Evolutionary conservation across 2,888 invertebrate genomes (phyloP), one percentile per base, ranked within the genome.

Genomic region (Eilema sororculum): DNA sequence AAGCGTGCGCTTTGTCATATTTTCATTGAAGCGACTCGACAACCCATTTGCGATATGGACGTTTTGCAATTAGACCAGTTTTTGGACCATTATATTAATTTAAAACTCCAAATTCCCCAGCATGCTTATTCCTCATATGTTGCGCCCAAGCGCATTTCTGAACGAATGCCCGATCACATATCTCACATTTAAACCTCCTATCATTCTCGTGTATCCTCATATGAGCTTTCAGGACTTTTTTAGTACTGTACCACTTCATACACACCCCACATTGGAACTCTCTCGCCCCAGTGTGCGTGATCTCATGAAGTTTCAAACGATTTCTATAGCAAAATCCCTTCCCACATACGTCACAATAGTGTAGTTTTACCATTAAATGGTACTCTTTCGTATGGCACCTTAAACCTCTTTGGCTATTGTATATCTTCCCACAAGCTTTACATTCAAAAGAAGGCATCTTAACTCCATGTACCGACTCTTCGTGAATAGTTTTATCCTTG

Each of bases 281-380:
- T 13, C 72, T 80, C 0, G 70, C 8, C 10, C 75, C 71, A 0
- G 77, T 78, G 41, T 78, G 80, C n/a, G 52, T 77, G 0, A 74
- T 72, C 0, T 8, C 10, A 25, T 80, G 80, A 3, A 71, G 41
- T 12, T 74, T 80, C 64, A 80, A 22, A 20, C 16, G n/a, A 9
- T 52, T 52, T 9, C 2, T 52, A 52, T 52, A 69, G 37, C 71
- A 79, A 12, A 80, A 79, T 0, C 73, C 75, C 33, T 79, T 80
- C 0, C 63, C 73, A 41, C 80, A 80, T n/a, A 70, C 72, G 0
- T 84, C 74, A 57, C 95, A 95, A 3, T 84, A 37, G 12, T 78
- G 72, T 74, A 67, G 90, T 89, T 46, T 87, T 8, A 83, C 71
- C 76, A 84, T 84, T 10, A 73, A 56, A 28, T 94, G 93, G 9